These are phyloP conservation scores for Oxygymnocypris stewartii DNA, from an alignment of 2,113 vertebrate genomes.

Conservation along the genomic window DNA sequence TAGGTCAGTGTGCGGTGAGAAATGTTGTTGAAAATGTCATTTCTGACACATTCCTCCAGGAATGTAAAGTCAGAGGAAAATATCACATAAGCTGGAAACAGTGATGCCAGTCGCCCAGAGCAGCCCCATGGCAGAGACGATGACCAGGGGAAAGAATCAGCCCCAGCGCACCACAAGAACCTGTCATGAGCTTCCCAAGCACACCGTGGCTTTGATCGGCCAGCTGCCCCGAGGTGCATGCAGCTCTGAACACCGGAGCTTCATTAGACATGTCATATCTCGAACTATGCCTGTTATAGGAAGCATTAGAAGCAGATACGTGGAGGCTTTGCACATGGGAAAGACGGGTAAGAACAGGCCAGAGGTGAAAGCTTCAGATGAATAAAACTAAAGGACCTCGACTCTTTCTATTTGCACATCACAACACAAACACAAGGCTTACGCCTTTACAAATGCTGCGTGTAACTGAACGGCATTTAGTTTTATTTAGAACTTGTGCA, in stretches of 20 bases:
- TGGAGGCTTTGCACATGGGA: slow-evolving; percentile 58
- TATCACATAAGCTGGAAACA: slow-evolving; percentile 31
- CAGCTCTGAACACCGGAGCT: slow-evolving; percentile 32
- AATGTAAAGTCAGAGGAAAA: slow-evolving; percentile 39
- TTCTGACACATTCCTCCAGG: slow-evolving; percentile 35
- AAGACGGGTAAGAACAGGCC: slow-evolving; percentile 63
- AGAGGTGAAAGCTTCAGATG: slow-evolving; percentile 33
- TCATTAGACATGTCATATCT: slow-evolving; percentile 53
- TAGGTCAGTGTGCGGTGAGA: slow-evolving; percentile 24
- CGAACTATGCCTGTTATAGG: slow-evolving; percentile 47
- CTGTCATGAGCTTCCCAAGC: slow-evolving; percentile 2
- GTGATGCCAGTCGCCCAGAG: not conserved
- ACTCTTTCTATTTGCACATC: not conserved
- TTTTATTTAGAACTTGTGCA: slow-evolving; percentile 13
- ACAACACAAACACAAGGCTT: slow-evolving; percentile 41
- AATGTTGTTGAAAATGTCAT: not conserved
- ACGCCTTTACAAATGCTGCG: slow-evolving; percentile 15
- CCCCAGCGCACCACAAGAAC: not conserved
- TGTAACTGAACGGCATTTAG: not conserved
- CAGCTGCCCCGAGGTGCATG: not conserved
- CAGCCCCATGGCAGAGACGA: not conserved
- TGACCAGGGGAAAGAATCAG: not conserved
- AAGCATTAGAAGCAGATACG: slow-evolving; percentile 44
- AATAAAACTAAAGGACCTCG: slow-evolving; percentile 16
- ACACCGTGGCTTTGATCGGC: not conserved